phyloP scores from a whole-genome alignment of 1,140 invertebrate genomes.

The Zeugodacus cucurbitae region DNA sequence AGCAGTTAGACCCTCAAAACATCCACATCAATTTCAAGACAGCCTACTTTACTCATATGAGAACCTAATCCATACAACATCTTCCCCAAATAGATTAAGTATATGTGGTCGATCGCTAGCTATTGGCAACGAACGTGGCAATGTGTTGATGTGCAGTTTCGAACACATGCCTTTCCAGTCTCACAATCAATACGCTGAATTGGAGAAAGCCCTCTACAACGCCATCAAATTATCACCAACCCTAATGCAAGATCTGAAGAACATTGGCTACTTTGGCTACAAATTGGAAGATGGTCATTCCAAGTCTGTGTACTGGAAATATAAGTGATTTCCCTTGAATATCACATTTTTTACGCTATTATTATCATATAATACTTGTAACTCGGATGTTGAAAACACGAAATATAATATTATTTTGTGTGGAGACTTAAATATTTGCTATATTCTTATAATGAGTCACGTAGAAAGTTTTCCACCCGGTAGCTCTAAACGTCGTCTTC shows the following conservation, averaged over 20 bases:
- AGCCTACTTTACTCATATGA: no score
- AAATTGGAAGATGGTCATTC: constrained; percentile 18
- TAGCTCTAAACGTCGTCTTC: no score
- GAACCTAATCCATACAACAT: neutral
- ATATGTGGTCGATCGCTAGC: constrained; percentile 74
- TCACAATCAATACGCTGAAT: constrained; percentile 72
- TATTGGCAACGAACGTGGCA: constrained; percentile 73
- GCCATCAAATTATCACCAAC: constrained; percentile 72
- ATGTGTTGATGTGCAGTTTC: constrained; percentile 74
- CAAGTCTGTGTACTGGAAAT: neutral
- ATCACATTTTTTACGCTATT: no score
- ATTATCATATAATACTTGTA: no score
- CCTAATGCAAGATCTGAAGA: constrained; percentile 71
- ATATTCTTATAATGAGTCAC: no score
- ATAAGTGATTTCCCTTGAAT: no score
- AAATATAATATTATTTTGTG: no score
- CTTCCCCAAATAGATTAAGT: constrained; percentile 68
- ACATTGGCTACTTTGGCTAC: constrained; percentile 66
- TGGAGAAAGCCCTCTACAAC: constrained; percentile 72
- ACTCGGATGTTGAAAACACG: no score
- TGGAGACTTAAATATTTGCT: no score
- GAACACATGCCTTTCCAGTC: constrained; percentile 76
- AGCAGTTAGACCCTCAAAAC: no score
- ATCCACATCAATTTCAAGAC: no score
- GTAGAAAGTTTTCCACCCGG: no score